These are phyloP conservation scores for Leucoraja ocellata DNA, from an alignment of 2,797 vertebrate genomes.

Conservation along the genomic window DNA sequence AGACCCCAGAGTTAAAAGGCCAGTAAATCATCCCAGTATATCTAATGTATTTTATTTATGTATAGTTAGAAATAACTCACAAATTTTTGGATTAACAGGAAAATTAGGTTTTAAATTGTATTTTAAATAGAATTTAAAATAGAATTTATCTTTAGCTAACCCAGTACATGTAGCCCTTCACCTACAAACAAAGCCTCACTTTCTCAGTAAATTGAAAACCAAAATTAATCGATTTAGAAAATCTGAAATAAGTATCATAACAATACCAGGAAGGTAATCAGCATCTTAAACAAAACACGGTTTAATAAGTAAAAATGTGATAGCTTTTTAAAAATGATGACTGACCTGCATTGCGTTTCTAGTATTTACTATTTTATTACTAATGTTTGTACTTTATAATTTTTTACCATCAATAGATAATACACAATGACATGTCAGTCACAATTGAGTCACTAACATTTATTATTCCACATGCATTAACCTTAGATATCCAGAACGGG, in stretches of 20 bases:
- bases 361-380: neutral
- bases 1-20: neutral
- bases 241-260: slow-evolving; percentile 1
- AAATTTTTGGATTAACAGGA: neutral
- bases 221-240: neutral
- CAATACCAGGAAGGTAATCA: neutral
- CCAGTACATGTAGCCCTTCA: neutral
- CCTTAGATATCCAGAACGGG: neutral
- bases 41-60: neutral
- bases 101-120: neutral
- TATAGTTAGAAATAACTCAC: neutral
- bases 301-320: neutral
- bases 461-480: neutral
- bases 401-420: neutral
- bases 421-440: neutral
- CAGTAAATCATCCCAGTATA: neutral
- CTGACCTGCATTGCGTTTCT: neutral
- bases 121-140: neutral
- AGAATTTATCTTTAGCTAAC: neutral
- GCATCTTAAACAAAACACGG: neutral
- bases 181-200: neutral
- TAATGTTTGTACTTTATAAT: neutral
- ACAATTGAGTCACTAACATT: neutral
- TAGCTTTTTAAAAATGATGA: neutral
- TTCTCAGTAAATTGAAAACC: neutral